Evolutionary conservation across 2,888 invertebrate species (phyloP).

Genomic region (Pandemis cinnamomeana): DNA sequence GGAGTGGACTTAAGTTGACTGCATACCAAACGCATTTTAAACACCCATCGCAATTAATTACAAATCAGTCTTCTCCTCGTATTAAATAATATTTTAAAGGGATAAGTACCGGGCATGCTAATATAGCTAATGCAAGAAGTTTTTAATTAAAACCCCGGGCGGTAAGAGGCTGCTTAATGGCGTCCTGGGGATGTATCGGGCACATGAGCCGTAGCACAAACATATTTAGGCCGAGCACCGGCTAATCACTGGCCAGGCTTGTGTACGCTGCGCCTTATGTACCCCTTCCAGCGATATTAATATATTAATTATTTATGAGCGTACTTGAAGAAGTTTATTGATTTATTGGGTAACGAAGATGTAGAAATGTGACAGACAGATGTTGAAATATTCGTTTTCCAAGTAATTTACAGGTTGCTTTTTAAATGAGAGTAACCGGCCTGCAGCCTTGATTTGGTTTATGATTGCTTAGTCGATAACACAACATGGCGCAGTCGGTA

Average conservation of each 20-base stretch:
- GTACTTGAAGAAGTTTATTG: conserved; percentile 35
- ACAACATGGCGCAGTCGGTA: too few species aligned
- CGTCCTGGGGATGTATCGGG: conserved; percentile 80
- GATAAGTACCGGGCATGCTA: conserved; percentile 74
- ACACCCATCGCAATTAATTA: conserved; percentile 37
- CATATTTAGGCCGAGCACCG: conserved; percentile 80
- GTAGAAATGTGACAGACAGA: neutral
- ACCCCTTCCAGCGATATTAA: conserved; percentile 69
- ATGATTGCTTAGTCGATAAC: too few species aligned
- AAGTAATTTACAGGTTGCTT: too few species aligned
- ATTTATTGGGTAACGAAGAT: conserved; percentile 3
- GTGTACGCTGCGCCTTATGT: conserved; percentile 67
- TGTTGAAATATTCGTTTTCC: neutral
- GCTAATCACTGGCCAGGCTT: conserved; percentile 77
- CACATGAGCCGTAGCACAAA: conserved; percentile 77
- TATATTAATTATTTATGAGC: conserved; percentile 48
- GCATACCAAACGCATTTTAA: conserved; percentile 3
- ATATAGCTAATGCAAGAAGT: conserved; percentile 80
- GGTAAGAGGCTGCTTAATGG: conserved; percentile 83
- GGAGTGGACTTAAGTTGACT: neutral
- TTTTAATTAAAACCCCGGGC: conserved; percentile 83
- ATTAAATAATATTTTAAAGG: conserved; percentile 80
- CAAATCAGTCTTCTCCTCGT: conserved; percentile 43
- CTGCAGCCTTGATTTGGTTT: too few species aligned
- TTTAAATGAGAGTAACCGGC: too few species aligned